Base-by-base conservation (phyloP, 2,888 invertebrate species). In the Leptinotarsa peninsularis region DNA sequence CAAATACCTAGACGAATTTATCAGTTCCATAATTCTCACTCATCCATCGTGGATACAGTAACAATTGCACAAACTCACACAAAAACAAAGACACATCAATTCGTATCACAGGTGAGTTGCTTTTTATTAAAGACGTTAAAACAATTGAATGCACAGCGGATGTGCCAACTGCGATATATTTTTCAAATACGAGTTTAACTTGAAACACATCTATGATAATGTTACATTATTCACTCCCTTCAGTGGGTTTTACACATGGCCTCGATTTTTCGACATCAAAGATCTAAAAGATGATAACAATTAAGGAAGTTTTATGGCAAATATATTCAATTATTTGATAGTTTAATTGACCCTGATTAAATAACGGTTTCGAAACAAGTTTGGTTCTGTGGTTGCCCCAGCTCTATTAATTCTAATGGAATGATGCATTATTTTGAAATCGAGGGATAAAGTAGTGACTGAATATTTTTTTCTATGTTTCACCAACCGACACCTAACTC, bases 51-150 rank as follows among this genome's bases (percentile, higher is more conserved):
- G 52, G 52, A 15, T 52, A 17, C 52, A 52, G 4, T n/a, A 17
- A 52, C 52, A 14, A 52, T 52, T 52, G 52, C 52, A 52, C 52
- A 52, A 52, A n/a, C 52, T 52, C 52, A 52, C 52, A 52, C 21
- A 21, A 10, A 21, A 58, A 58, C 58, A 58, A 58, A 58, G 58
- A 21, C 58, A 58, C 58, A 58, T 58, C 58, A 58, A 58, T 58
- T 58, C 58, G 58, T 21, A 58, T 21, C 13, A 58, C 58, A 58
- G 58, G 21, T 21, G 58, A 18, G 58, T 58, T 21, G 56, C 10
- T 21, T 58, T 58, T 58, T 58, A 58, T 58, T 58, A 18, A 58
- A 58, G 58, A 21, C 18, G 58, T 58, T 58, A 14, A 43, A 58
- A 58, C 58, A 58, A 58, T 58, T 58, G 58, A 58, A 58, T 14